These are phyloP conservation scores for Tribolium castaneum DNA, from an alignment of 1,140 invertebrate species.

Conservation along the genomic window DNA sequence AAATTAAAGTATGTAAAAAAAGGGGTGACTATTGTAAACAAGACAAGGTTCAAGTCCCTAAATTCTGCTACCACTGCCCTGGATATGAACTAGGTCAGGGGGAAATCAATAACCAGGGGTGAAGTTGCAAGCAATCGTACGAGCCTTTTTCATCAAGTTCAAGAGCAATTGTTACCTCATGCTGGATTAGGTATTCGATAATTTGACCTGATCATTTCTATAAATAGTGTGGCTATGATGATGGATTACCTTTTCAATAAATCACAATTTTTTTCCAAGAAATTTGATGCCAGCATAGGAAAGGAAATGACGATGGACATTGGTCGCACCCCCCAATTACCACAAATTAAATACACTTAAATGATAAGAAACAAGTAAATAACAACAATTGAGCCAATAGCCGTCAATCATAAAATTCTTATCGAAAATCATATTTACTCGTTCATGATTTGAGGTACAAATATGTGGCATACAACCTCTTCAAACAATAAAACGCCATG, in stretches of 20 bases:
- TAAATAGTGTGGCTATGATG: constrained; percentile 12
- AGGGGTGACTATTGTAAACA: too few relatives aligned
- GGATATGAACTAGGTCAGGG: constrained; percentile 12
- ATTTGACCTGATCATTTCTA: background rate
- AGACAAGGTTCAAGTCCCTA: background rate
- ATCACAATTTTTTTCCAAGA: background rate
- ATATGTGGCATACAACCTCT: background rate
- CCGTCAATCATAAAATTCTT: background rate
- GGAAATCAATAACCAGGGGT: constrained; percentile 19
- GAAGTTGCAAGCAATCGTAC: background rate
- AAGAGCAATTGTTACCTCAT: background rate
- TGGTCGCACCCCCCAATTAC: background rate
- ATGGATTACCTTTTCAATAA: background rate
- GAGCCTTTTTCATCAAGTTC: too few relatives aligned
- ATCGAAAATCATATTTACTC: background rate
- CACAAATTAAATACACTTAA: background rate
- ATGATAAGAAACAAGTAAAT: background rate
- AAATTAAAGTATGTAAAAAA: too few relatives aligned
- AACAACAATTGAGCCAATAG: background rate
- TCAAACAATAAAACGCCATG: constrained; percentile 11
- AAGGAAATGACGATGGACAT: background rate
- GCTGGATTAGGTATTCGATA: background rate
- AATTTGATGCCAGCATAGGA: background rate
- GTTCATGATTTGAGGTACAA: background rate
- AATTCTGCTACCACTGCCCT: constrained; percentile 6